Evolutionary conservation across 1,140 invertebrate genomes (phyloP).

Genomic region (Pteromalus puparum): DNA sequence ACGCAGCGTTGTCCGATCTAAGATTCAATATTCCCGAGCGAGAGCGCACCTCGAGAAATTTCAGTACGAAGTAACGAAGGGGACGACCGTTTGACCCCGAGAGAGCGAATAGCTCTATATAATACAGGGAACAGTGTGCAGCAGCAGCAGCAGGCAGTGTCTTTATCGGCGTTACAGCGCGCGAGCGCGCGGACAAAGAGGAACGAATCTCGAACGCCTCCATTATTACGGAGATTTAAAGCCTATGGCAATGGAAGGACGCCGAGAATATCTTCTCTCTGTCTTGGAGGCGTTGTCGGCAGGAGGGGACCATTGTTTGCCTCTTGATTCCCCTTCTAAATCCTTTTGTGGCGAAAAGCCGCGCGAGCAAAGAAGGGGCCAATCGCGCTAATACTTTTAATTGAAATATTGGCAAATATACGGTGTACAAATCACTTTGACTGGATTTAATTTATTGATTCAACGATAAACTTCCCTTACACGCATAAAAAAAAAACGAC

Average conservation of each 20-base stretch:
- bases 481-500: too few species aligned
- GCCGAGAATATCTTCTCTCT: not conserved
- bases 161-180: not conserved
- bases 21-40: too few species aligned
- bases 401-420: constrained; percentile 15
- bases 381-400: constrained; percentile 32
- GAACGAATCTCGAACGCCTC: constrained; percentile 26
- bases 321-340: constrained; percentile 15
- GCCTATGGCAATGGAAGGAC: not conserved
- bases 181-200: not conserved
- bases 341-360: not conserved
- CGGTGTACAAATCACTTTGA: too few species aligned
- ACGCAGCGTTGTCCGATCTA: not conserved
- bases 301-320: constrained; percentile 26
- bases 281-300: not conserved
- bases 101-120: too few species aligned
- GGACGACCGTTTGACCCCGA: too few species aligned
- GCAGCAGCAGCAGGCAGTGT: not conserved
- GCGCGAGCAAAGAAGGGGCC: not conserved
- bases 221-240: constrained; percentile 33
- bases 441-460: too few species aligned
- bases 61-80: too few species aligned
- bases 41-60: too few species aligned
- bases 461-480: too few species aligned
- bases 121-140: too few species aligned